Base-by-base conservation (phyloP, 2,888 invertebrate species). In the Mactromeris polynyma region DNA sequence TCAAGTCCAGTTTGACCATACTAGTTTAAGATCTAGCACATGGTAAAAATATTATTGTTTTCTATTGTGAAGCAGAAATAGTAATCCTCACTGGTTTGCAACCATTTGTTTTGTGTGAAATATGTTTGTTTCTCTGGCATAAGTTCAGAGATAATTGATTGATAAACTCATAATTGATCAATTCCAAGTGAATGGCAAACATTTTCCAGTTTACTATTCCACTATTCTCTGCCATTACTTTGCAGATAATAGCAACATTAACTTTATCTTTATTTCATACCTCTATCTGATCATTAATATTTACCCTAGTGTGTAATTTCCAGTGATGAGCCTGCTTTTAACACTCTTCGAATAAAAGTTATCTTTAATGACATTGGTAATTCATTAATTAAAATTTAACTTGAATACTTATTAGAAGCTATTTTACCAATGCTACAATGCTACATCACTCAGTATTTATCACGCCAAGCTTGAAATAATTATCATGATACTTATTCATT, bases 141-240 rank as follows among this genome's bases (percentile, higher is more conserved):
- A 42, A 69, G 42, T 46, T 73, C 85, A 80, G 64, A 80, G 85
- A 69, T 81, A 81, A 81, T 80, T 86, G 85, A 86, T 86, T 80
- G 51, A 58, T 80, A 86, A 80, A 33, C 31, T 42, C 26, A 64
- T 19, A 21, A 51, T 36, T 82, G 64, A 58, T 69, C 73, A 40
- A 36, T n/a, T 81, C 81, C 26, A 33, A 40, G 51, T 51, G 54
- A 46, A 54, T 81, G 81, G 51, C 31, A 40, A 33, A 81, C 36
- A 33, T 73, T 73, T 73, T 19, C 73, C 73, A 73, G 33, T 26
- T 81, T 14, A 81, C 51, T 19, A 33, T 51, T 81, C 51, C 33
- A 31, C 11, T 26, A 64, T 26, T 64, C 26, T 26, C 26, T 64
- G 58, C 26, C 11, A 64, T 58, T 58, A 58, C 26, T 21, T 19